Conservation (phyloP, 2,888 invertebrate genomes). For the Apoderus coryli region DNA sequence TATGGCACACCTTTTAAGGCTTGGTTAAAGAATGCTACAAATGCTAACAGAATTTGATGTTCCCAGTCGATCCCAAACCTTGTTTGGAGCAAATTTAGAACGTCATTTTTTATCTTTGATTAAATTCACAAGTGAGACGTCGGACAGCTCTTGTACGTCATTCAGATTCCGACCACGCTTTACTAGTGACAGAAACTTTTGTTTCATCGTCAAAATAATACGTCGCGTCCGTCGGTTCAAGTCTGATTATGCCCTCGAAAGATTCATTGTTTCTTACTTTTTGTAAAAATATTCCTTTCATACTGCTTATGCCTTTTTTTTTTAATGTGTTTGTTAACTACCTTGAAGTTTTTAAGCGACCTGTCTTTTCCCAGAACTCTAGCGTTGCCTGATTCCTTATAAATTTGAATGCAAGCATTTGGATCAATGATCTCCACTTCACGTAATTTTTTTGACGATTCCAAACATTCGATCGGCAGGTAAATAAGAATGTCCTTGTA, state of each 20-base stretch:
- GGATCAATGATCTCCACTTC: slow-evolving; percentile 3
- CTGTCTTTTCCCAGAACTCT: slow-evolving; percentile 5
- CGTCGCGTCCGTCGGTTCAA: not conserved
- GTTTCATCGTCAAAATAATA: slow-evolving; percentile 1
- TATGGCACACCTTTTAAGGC: too few relatives aligned
- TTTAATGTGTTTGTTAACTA: not conserved
- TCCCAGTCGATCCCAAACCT: slow-evolving; percentile 9
- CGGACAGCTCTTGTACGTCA: slow-evolving; percentile 7
- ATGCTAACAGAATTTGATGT: slow-evolving; percentile 6
- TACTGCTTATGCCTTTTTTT: not conserved
- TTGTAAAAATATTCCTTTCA: slow-evolving; percentile 2
- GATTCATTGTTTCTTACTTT: not conserved
- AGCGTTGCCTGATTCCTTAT: slow-evolving; percentile 1
- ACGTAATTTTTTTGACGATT: slow-evolving; percentile 7
- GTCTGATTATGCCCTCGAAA: not conserved
- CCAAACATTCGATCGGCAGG: slow-evolving; percentile 10
- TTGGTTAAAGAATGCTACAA: slow-evolving; percentile 10
- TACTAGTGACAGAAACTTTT: slow-evolving; percentile 9
- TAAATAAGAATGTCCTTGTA: slow-evolving; percentile 7
- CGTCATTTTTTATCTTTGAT: slow-evolving; percentile 7
- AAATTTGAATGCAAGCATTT: slow-evolving; percentile 3
- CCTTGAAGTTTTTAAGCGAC: slow-evolving; percentile 1
- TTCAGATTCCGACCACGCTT: slow-evolving; percentile 8
- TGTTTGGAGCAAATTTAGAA: slow-evolving; percentile 6
- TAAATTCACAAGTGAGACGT: slow-evolving; percentile 11